Evolutionary conservation across 2,113 vertebrate species (phyloP).

Genomic region (Mastomys coucha): DNA sequence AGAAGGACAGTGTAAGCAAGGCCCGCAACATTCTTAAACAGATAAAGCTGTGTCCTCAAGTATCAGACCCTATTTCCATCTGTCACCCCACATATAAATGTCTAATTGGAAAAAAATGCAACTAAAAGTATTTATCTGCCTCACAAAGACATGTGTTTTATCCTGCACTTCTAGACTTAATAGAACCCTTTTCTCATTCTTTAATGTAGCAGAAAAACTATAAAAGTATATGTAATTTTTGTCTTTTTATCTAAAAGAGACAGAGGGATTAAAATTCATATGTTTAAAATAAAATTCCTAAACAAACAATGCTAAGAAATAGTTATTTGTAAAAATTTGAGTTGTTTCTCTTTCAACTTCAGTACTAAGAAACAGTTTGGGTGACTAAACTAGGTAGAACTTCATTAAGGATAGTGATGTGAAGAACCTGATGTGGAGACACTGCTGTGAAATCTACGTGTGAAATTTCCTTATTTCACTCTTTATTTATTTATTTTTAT

Average conservation of each 20-base stretch:
- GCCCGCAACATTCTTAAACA: neutral
- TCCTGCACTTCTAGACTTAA: neutral
- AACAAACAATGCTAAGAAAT: slow-evolving; percentile 1
- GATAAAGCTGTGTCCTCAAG: neutral
- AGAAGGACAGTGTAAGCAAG: no score
- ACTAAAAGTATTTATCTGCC: neutral
- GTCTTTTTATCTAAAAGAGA: slow-evolving; percentile 14
- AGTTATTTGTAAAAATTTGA: slow-evolving; percentile 3
- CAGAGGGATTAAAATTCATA: neutral
- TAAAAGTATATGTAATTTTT: neutral
- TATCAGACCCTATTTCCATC: neutral
- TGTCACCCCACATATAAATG: neutral
- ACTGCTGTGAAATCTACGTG: neutral
- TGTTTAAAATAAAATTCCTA: slow-evolving; percentile 24
- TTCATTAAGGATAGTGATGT: neutral
- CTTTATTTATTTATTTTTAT: neutral
- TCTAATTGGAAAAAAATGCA: neutral
- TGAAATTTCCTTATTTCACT: neutral
- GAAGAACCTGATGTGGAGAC: neutral
- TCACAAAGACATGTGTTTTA: neutral
- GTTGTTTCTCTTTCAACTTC: neutral
- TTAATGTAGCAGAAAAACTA: neutral
- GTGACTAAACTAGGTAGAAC: neutral
- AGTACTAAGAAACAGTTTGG: neutral
- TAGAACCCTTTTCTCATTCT: neutral